phyloP scores from a whole-genome alignment of 2,113 vertebrate species.

The Promerops cafer region DNA sequence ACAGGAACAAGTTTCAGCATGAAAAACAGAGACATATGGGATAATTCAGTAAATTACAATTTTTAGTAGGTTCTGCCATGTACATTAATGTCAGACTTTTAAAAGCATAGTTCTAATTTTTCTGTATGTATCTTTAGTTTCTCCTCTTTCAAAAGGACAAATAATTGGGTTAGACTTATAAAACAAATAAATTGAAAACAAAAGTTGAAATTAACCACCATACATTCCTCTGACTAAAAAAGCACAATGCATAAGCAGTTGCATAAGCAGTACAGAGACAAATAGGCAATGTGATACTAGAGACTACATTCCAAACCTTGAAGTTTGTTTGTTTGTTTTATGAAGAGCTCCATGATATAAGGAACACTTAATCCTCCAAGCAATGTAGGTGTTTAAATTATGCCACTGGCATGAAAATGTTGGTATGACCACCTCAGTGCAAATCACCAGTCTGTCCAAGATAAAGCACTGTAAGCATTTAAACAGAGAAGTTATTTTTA shows the following conservation, averaged over 20 bases:
- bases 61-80: slow-evolving; percentile 24
- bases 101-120: slow-evolving; percentile 22
- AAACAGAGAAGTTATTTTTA: neutral
- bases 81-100: slow-evolving; percentile 1
- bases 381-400: neutral
- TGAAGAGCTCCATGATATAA: neutral
- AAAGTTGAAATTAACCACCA: slow-evolving; percentile 35
- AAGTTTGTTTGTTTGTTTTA: slow-evolving; percentile 20
- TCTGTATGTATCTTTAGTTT: neutral
- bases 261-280: neutral
- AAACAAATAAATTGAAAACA: slow-evolving; percentile 73
- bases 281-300: neutral
- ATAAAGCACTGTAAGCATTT: neutral
- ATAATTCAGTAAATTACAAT: neutral
- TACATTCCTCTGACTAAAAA: slow-evolving; percentile 21
- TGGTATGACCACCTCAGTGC: neutral
- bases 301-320: neutral
- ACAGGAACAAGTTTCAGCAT: neutral
- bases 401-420: neutral
- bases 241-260: neutral
- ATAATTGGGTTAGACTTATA: slow-evolving; percentile 65
- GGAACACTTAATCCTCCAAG: neutral
- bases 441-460: neutral
- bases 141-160: slow-evolving; percentile 59
- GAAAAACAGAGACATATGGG: neutral